Conservation (phyloP, 2,888 invertebrate genomes). For the Acanthoscelides obtectus region DNA sequence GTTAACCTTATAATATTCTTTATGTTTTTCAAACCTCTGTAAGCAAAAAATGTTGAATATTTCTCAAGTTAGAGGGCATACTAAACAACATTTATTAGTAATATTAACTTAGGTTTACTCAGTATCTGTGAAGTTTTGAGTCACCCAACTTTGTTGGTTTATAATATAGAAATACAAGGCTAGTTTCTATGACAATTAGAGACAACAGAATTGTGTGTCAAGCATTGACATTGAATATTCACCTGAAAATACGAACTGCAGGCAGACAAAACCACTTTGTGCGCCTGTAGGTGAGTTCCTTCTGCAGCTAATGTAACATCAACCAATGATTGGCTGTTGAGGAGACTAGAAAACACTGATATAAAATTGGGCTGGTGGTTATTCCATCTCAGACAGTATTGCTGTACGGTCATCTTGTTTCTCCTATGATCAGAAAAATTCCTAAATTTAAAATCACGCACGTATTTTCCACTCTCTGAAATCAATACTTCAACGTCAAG, state of each 20-base stretch:
- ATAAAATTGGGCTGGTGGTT: conserved; percentile 92
- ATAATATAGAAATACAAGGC: no score
- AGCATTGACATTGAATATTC: no score
- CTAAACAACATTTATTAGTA: no score
- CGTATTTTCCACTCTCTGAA: background rate
- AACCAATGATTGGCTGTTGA: conserved; percentile 78
- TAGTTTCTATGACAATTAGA: no score
- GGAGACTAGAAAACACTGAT: conserved; percentile 78
- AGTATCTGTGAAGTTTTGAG: no score
- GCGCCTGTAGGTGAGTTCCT: conserved; percentile 81
- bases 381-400: conserved; percentile 69
- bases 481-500: background rate
- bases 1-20: no score
- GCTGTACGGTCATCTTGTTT: conserved; percentile 45
- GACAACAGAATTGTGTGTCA: no score
- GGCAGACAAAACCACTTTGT: conserved; percentile 84
- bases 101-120: no score
- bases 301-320: conserved; percentile 91
- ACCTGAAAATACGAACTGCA: conserved; percentile 93
- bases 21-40: no score
- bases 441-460: background rate
- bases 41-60: no score
- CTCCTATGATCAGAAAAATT: background rate
- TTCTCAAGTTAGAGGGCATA: no score
- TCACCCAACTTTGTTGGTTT: no score